These are phyloP conservation scores for Drosophila bipectinata DNA, from an alignment of 1,140 invertebrate genomes.

Conservation along the genomic window DNA sequence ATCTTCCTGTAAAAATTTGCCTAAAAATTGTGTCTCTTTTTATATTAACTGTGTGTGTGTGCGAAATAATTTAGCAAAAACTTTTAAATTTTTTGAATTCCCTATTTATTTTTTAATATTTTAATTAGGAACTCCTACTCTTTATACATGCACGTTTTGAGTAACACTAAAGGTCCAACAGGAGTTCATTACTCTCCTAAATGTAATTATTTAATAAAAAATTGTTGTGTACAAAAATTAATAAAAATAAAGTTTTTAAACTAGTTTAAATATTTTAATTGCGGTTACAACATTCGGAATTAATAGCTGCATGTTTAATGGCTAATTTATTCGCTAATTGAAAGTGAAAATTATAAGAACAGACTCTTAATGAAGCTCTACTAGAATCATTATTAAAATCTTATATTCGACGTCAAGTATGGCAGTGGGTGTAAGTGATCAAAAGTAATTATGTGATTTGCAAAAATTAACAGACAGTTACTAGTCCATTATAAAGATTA, in stretches of 20 bases:
- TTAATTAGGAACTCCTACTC: constrained; percentile 14
- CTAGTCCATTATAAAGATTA: background rate
- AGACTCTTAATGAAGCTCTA: no score
- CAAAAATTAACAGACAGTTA: background rate
- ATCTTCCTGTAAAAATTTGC: constrained; percentile 31
- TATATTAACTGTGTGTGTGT: constrained; percentile 19
- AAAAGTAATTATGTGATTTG: background rate
- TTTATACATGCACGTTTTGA: constrained; percentile 26
- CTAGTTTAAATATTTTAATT: constrained; percentile 3
- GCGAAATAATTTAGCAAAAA: constrained; percentile 23
- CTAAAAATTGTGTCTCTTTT: constrained; percentile 18
- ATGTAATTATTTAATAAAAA: constrained; percentile 35
- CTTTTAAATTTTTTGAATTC: constrained; percentile 15
- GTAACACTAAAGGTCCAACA: constrained; percentile 21
- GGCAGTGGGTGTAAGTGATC: background rate
- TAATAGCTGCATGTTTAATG: background rate
- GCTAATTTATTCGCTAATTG: constrained; percentile 11
- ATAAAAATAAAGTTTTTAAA: constrained; percentile 35
- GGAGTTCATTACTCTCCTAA: constrained; percentile 38
- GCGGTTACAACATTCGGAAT: constrained; percentile 4
- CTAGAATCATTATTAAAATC: constrained; percentile 5
- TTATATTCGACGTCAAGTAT: constrained; percentile 6
- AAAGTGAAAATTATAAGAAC: constrained; percentile 24
- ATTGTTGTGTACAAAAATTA: constrained; percentile 48
- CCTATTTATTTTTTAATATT: constrained; percentile 48